Conservation (phyloP, 2,888 invertebrate species). For the Empis stercorea region DNA sequence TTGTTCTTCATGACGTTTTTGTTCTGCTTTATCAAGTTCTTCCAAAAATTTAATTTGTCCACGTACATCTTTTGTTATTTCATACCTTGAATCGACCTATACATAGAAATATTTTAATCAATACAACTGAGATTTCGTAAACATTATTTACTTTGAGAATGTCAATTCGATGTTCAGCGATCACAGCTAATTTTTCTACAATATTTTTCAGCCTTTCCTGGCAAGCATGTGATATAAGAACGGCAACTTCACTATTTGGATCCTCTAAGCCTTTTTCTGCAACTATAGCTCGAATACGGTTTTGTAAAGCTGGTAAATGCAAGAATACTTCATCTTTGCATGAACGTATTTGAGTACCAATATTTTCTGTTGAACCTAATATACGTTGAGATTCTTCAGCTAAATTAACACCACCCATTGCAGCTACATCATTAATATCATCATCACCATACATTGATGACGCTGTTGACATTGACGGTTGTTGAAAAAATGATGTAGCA, state of each 20-base stretch:
- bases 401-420: slow-evolving; percentile 97
- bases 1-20: slow-evolving; percentile 86
- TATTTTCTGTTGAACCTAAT: slow-evolving; percentile 77
- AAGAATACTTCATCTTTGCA: slow-evolving; percentile 89
- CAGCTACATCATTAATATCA: slow-evolving; percentile 96
- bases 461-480: slow-evolving; percentile 37
- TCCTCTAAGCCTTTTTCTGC: slow-evolving; percentile 71
- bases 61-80: slow-evolving; percentile 76
- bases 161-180: slow-evolving; percentile 91
- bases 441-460: slow-evolving; percentile 63
- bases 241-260: slow-evolving; percentile 70
- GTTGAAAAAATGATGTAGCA: slow-evolving; percentile 39
- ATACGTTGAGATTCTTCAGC: slow-evolving; percentile 93
- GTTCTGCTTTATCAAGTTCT: slow-evolving; percentile 87
- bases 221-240: slow-evolving; percentile 82
- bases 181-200: slow-evolving; percentile 79
- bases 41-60: slow-evolving; percentile 94
- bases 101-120: slow-evolving; percentile 8
- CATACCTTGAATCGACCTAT: slow-evolving; percentile 76
- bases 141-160: slow-evolving; percentile 57
- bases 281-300: slow-evolving; percentile 62
- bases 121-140: not conserved
- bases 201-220: slow-evolving; percentile 86
- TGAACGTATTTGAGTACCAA: slow-evolving; percentile 76
- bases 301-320: slow-evolving; percentile 60